Evolutionary conservation across 2,113 vertebrate species (phyloP), one percentile per base, ranked within the genome.

Genomic region (Pungitius pungitius): DNA sequence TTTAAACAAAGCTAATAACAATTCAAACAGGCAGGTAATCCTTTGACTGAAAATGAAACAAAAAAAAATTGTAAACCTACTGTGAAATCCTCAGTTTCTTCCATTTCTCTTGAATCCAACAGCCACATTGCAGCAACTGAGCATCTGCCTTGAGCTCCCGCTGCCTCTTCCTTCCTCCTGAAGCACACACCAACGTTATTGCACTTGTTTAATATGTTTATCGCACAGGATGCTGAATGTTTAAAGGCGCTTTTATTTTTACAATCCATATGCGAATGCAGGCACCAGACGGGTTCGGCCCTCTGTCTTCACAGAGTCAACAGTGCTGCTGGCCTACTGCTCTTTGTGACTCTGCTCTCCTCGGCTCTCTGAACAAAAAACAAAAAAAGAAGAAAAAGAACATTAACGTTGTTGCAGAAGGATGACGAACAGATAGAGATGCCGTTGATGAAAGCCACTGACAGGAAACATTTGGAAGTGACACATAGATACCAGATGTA

Each of bases 201-300:
- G 75, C 42, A 72, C 82, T 81, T 77, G 83, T 78, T 88, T 71
- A 90, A 93, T 91, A 90, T 89, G 89, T 92, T 92, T 91, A 91
- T 91, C 88, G 54, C 84, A 84, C 83, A 58, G 77, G 56, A 49
- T 88, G 71, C 85, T 92, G 89, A 87, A 93, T 92, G 88, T 91
- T 92, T 93, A 88, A 93, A 90, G 84, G 85, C 85, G 82, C 80
- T 90, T 92, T 92, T 86, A 85, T 88, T 88, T n/a, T 81, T 74
- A 84, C 84, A 69, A 90, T 91, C 89, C 88, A 92, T 92, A 89
- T 90, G 89, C 88, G 90, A 55, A 39, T 71, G 59, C 70, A n/a
- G 55, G 67, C 60, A 43, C 26, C 6, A 1, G 68, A 6, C 3
- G 11, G 69, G 57, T 82, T 78, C 76, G 22, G 1, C 64, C 77